phyloP scores from a whole-genome alignment of 2,113 vertebrate species.

The Salvator merianae region DNA sequence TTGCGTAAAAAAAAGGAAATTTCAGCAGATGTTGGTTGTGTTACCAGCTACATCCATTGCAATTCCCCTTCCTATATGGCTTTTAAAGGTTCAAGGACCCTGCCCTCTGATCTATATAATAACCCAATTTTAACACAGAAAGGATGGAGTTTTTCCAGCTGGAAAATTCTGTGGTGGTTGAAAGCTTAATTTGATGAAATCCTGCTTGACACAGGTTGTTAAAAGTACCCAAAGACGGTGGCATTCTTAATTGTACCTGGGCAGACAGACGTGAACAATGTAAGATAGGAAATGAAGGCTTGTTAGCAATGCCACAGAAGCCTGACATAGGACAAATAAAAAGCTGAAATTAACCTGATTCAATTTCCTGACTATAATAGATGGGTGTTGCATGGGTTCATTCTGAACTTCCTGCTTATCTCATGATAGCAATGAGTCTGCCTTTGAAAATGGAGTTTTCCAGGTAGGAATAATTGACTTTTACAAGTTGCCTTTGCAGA shows the following conservation, averaged over 20 bases:
- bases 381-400: background rate
- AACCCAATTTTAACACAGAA: no score
- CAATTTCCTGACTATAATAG: background rate
- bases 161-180: background rate
- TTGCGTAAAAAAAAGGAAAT: no score
- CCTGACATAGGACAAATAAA: background rate
- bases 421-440: background rate
- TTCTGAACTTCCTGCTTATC: background rate
- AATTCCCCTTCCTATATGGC: no score
- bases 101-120: no score
- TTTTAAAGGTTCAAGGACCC: no score
- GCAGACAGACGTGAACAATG: background rate
- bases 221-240: background rate
- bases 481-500: background rate
- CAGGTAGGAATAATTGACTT: background rate
- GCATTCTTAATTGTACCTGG: background rate
- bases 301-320: background rate
- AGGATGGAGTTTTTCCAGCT: no score
- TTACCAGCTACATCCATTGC: no score
- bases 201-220: background rate
- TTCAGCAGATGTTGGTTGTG: no score
- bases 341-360: constrained; percentile 15
- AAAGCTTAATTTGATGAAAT: background rate
- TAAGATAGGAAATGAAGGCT: background rate
- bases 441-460: constrained; percentile 1